These are phyloP conservation scores for Camponotus vicinus DNA, from an alignment of 1,140 invertebrate species.

Conservation along the genomic window DNA sequence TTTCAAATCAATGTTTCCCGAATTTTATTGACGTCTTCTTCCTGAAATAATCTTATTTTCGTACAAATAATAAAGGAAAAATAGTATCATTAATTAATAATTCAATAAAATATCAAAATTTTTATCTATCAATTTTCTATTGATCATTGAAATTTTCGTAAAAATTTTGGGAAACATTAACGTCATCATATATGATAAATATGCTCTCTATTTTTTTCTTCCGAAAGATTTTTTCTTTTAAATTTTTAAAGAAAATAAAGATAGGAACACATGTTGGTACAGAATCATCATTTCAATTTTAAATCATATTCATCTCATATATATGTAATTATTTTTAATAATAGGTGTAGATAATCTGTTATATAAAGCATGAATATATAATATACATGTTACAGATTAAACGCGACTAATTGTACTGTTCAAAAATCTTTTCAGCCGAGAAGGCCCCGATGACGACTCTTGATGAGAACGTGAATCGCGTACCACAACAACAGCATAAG, in stretches of 20 bases:
- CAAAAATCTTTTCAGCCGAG: constrained; percentile 78
- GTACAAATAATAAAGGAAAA: neutral
- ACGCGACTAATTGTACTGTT: constrained; percentile 45
- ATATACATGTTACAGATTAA: neutral
- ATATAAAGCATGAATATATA: neutral
- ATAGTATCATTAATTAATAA: neutral
- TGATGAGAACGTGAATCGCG: constrained; percentile 84
- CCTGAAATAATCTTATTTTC: neutral
- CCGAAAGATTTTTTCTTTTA: neutral
- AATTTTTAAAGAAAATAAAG: neutral
- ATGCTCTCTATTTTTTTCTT: too few species aligned
- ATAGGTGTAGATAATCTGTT: neutral
- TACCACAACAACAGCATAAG: constrained; percentile 67
- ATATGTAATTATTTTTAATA: neutral
- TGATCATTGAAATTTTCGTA: neutral
- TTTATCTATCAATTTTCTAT: too few species aligned
- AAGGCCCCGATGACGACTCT: constrained; percentile 83
- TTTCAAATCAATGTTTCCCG: neutral
- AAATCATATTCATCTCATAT: neutral
- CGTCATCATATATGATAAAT: neutral
- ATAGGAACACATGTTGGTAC: neutral
- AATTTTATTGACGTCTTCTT: neutral
- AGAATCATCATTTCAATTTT: neutral
- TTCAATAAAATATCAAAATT: neutral
- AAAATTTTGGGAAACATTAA: neutral